Evolutionary conservation across 2,888 invertebrate genomes (phyloP), one percentile per base, ranked within the genome.

Genomic region (Eucera pruinosa): DNA sequence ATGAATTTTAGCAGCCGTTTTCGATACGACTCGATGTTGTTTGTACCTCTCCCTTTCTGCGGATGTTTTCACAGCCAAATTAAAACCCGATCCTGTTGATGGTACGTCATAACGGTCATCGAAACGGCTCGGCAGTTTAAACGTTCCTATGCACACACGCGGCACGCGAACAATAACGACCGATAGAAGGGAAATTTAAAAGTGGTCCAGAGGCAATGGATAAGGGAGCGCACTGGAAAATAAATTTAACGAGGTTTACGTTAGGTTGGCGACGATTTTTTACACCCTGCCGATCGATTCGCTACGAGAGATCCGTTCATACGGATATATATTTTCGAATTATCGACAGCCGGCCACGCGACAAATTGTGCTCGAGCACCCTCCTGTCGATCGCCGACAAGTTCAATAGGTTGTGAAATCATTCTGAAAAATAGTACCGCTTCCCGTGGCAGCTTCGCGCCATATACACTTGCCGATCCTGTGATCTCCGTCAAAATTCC

Each of bases 251-350:
- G 20, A 48, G 41, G 54, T 50, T 78, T 55, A 18, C 43, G 71
- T 41, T 41, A 50, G 58, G 41, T 2, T 9, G 36, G 15, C 43
- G 47, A 39, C 50, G 55, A 62, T 66, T 78, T 69, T 78, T 80
- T 78, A 15, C 25, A 11, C 33, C 4, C 9, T 7, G 20, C 20
- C 41, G 60, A 30, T 69, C 74, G 68, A 76, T 82, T 81, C 71
- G 58, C 48, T 48, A 50, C 64, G 47, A 43, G 60, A 73, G 57
- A 3, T 5, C 60, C 80, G 65, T 41, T 77, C 82, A 54, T 54
- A 64, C 68, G 81, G 76, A 86, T 71, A 80, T 87, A 86, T 84
- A 86, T 88, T 87, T 86, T 79, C 81, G 83, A 88, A 88, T 88
- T 87, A 86, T 87, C 88, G 87, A 86, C 87, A 86, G 83, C 67